These are phyloP conservation scores for Diacarnus erythraeanus DNA, from an alignment of 37 sponge, comb jelly and placozoan genomes.

Conservation along the genomic window DNA sequence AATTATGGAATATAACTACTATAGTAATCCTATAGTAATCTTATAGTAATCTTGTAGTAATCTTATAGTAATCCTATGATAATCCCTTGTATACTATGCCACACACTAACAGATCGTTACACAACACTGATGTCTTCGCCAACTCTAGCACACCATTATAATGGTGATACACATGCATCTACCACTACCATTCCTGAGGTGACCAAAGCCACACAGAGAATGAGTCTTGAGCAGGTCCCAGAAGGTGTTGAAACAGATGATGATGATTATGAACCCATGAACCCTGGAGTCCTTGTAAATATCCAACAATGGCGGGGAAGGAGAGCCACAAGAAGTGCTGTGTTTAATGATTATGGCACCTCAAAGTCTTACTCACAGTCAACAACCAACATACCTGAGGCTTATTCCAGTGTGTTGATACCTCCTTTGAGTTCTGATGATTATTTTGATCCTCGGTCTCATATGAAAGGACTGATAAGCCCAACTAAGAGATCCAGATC, in stretches of 20 bases:
- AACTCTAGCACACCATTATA: background rate
- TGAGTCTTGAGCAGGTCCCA: background rate
- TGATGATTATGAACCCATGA: constrained; percentile 16
- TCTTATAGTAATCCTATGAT: too few relatives aligned
- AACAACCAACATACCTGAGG: background rate
- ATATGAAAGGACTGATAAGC: background rate
- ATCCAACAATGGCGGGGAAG: background rate
- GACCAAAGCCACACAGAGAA: background rate
- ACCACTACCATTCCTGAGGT: background rate
- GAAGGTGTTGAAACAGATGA: background rate
- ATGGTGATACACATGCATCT: background rate
- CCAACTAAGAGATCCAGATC: background rate
- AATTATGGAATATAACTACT: too few relatives aligned
- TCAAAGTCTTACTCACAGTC: background rate
- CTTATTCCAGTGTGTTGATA: background rate
- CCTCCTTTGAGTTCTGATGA: background rate
- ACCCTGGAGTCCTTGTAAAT: background rate
- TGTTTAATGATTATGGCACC: background rate
- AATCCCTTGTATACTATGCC: too few relatives aligned
- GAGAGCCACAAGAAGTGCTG: background rate
- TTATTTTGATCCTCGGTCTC: background rate
- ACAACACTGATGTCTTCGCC: background rate
- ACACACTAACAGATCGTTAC: constrained; percentile 1
- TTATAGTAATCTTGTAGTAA: too few relatives aligned
- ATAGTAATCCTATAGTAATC: too few relatives aligned